Evolutionary conservation across 2,113 vertebrate genomes (phyloP).

Genomic region (Cryptomyrus ogoouensis): DNA sequence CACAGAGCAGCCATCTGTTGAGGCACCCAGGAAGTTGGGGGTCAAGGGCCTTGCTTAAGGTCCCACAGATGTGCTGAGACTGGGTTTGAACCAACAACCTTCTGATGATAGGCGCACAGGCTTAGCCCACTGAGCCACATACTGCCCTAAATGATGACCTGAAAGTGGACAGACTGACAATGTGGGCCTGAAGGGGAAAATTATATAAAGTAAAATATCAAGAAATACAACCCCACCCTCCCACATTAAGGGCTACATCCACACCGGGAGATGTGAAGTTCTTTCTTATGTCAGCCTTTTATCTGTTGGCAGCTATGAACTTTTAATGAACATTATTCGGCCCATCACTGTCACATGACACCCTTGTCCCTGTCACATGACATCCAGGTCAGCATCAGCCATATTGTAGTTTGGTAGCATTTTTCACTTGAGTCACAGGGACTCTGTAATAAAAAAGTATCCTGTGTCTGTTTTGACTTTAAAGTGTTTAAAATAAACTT

Average conservation of each 20-base stretch:
- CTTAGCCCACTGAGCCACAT: too few species aligned
- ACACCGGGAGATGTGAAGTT: not conserved
- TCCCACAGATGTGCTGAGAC: too few species aligned
- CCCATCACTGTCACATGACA: not conserved
- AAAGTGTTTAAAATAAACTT: not conserved
- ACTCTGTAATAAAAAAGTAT: not conserved
- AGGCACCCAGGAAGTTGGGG: too few species aligned
- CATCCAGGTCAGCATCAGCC: not conserved
- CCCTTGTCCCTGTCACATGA: not conserved
- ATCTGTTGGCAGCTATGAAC: not conserved
- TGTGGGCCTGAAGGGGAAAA: not conserved
- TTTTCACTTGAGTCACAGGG: not conserved
- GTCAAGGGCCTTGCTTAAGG: too few species aligned
- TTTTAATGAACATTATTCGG: not conserved
- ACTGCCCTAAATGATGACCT: fast-evolving
- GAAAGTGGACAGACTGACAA: not conserved
- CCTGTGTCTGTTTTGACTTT: not conserved
- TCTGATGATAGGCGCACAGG: too few species aligned
- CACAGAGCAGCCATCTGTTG: too few species aligned
- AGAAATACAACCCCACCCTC: not conserved
- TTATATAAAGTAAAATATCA: not conserved
- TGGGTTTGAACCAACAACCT: too few species aligned
- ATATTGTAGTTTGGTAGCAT: not conserved
- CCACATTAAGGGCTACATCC: not conserved
- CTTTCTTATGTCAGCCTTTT: not conserved